Base-by-base conservation (phyloP, 1,140 invertebrate genomes). In the Bombyx mandarina region DNA sequence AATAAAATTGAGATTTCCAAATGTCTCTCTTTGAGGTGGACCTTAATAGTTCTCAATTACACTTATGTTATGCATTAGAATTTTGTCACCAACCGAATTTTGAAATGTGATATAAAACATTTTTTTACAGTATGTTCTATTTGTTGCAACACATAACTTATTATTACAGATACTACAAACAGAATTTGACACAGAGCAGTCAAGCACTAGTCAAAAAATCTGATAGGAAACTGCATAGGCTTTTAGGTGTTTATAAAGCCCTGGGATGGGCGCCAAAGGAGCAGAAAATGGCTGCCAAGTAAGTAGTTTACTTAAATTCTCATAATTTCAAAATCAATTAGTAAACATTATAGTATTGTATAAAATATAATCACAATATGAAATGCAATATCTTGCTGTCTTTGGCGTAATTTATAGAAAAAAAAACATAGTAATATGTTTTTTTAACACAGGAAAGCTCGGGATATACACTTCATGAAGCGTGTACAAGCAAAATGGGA, bases 391-490 rank as follows among this genome's bases (percentile, higher is more conserved):
- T 5, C 22, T 22, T 49, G 47, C 47, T 49, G 10, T 48, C 6
- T 48, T 10, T 10, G 47, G 10, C 10, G 1, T 18, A 1, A 9
- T 47, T 47, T 9, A 10, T 47, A 47, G 47, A 48, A 48, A 49
- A 49, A 49, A 10, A 18, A 10, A 0, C n/a, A 22, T 12, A 6
- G 2, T 49, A 10, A 52, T 42, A 56, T 56, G 1, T 61, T 58
- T 22, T 52, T 56, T 26, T 22, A 56, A 48, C 45, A 73, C 54
- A 93, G 95, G 83, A 95, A 94, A 89, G 94, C 92, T 0, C 91
- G 93, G 57, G 97, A 98, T 82, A 91, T 98, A 26, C 92, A 93
- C 60, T 94, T 93, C 63, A 93, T 98, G 92, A 93, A 95, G 67
- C 90, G 92, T 64, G 82, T 96, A n/a, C 93, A 96, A 63, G 89